These are phyloP conservation scores for Platycercus adscitus DNA, from an alignment of 2,113 vertebrate genomes.

Conservation along the genomic window DNA sequence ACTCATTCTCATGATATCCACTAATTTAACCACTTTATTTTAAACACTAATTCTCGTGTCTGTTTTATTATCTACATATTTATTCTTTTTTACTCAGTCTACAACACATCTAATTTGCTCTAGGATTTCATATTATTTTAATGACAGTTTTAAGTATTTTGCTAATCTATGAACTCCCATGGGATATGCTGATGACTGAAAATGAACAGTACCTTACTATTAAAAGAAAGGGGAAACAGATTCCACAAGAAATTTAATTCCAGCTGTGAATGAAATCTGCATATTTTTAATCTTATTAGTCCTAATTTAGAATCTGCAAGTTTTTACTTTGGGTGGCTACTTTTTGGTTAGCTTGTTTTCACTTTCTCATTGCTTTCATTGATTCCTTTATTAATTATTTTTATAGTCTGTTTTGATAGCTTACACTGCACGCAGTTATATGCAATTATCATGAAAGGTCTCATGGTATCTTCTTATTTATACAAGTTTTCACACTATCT, in stretches of 20 bases:
- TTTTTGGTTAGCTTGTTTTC: not conserved
- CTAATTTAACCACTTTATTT: too few species aligned
- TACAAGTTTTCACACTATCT: not conserved
- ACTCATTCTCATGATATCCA: not conserved
- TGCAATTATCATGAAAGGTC: not conserved
- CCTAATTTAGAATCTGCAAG: not conserved
- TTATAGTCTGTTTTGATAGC: not conserved
- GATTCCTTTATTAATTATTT: not conserved
- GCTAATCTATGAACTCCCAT: not conserved
- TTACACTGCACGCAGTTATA: not conserved
- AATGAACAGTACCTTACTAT: not conserved
- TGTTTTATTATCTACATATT: not conserved
- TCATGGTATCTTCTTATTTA: not conserved
- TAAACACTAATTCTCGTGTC: not conserved
- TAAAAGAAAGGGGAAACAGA: not conserved
- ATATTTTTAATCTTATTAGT: not conserved
- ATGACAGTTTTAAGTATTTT: not conserved
- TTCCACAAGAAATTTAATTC: not conserved
- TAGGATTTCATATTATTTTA: not conserved
- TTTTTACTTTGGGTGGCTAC: not conserved
- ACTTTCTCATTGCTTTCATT: not conserved
- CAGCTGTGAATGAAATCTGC: not conserved
- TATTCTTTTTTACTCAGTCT: not conserved
- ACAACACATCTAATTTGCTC: not conserved
- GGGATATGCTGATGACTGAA: not conserved